Base-by-base conservation (phyloP, 2,888 invertebrate genomes). In the Peribatodes rhomboidaria region DNA sequence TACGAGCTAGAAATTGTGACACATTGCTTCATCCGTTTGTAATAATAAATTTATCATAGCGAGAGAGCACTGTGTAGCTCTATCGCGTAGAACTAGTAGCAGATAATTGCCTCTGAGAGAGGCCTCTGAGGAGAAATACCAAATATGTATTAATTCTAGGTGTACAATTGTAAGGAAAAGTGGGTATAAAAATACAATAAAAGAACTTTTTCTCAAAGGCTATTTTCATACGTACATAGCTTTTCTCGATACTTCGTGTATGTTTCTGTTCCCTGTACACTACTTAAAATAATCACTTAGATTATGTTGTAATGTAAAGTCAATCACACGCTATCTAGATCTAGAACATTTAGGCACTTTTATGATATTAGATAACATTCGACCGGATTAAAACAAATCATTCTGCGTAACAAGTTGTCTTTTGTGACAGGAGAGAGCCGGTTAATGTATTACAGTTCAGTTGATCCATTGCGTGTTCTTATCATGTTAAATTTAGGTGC, bases 381-480 rank as follows among this genome's bases (percentile, higher is more conserved):
- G 18, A 46, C 46, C 39, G 47, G 46, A 39, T 46, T 18, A 37
- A 14, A 46, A 61, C 18, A 44, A 60, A 59, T 44, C 20, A 14
- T 16, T 13, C n/a, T 39, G 37, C 60, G 39, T 74, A 75, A 77
- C 77, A 70, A 78, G 78, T 77, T 70, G 78, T 72, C 66, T 68
- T 52, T 62, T 73, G 71, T 80, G 80, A 82, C 78, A 79, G 75
- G 74, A 77, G 77, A 78, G 75, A 80, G 79, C 68, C 60, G 71
- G 70, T 69, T 61, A 66, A 39, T 33, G 47, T 47, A 46, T 64
- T 61, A 64, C 41, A 39, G 53, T 67, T 57, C 61, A 56, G 55
- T 63, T 62, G 41, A 22, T 13, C 47, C 54, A 50, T 65, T 65
- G 59, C 49, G 50, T 37, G 54, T 35, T 39, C 41, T 53, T 49